Evolutionary conservation across 2,888 invertebrate species (phyloP).

Genomic region (Caradrina clavipalpis): DNA sequence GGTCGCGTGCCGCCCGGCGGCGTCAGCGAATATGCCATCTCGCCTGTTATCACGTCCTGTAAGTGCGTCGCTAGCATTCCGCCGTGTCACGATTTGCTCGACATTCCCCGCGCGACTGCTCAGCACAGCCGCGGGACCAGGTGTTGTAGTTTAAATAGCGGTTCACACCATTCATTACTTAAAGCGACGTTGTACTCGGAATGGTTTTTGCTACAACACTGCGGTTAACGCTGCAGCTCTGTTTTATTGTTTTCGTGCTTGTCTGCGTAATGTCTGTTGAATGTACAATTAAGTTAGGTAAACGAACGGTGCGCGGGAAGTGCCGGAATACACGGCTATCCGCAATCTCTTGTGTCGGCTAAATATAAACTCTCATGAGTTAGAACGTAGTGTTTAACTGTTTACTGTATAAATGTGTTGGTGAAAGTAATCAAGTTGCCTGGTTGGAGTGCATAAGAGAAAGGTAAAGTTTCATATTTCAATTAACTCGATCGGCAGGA

Average conservation of each 20-base stretch:
- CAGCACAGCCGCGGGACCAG: conserved; percentile 45
- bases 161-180: conserved; percentile 75
- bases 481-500: conserved; percentile 54
- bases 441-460: conserved; percentile 35
- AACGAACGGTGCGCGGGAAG: conserved; percentile 39
- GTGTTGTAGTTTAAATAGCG: conserved; percentile 64
- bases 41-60: conserved; percentile 67
- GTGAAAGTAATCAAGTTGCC: conserved; percentile 48
- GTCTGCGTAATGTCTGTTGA: conserved; percentile 55
- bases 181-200: conserved; percentile 67
- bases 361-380: conserved; percentile 25
- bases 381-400: conserved; percentile 24
- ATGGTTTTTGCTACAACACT: conserved; percentile 68
- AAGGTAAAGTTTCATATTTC: conserved; percentile 66
- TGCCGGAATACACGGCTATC: conserved; percentile 38
- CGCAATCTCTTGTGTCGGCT: conserved; percentile 23
- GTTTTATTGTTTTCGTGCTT: conserved; percentile 67
- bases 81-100: conserved; percentile 54
- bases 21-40: conserved; percentile 75
- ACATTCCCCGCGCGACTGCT: conserved; percentile 49
- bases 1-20: conserved; percentile 56
- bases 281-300: conserved; percentile 61
- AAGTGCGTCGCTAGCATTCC: conserved; percentile 65
- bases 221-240: conserved; percentile 58
- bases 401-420: conserved; percentile 10